A percentile compares a stretch with the other conserved stretches of the same genome.
Evolutionary conservation across 2,888 invertebrate species (phyloP).

Genomic region (Vanessa cardui): DNA sequence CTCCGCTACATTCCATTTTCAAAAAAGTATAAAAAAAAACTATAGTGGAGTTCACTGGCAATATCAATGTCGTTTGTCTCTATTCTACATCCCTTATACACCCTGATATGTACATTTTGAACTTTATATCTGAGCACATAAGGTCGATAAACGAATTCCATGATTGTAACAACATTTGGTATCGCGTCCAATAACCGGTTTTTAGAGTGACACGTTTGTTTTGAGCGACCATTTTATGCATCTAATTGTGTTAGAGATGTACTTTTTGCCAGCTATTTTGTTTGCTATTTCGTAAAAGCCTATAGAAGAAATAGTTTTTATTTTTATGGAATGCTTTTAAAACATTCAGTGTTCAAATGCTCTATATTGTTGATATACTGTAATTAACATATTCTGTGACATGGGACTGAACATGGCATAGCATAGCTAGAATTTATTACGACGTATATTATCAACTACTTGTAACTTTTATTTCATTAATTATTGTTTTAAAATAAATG

Average conservation of each 20-base stretch:
- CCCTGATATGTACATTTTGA: not conserved
- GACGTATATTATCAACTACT: too few species aligned
- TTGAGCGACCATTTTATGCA: conserved; percentile 32
- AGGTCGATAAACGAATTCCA: not conserved
- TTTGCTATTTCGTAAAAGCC: conserved; percentile 5
- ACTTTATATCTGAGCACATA: conserved; percentile 2
- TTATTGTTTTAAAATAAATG: too few species aligned
- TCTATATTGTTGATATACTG: too few species aligned
- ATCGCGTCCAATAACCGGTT: conserved; percentile 28
- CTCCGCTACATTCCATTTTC: not conserved
- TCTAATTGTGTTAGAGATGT: conserved; percentile 35
- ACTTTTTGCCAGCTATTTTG: conserved; percentile 14
- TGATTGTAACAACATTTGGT: conserved; percentile 1
- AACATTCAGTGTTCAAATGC: too few species aligned
- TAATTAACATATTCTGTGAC: too few species aligned
- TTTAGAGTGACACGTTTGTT: conserved; percentile 34
- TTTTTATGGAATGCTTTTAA: not conserved
- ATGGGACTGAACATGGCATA: too few species aligned
- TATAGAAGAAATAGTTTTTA: not conserved
- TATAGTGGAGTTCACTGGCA: conserved; percentile 31
- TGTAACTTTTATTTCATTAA: too few species aligned
- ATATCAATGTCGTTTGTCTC: conserved; percentile 37
- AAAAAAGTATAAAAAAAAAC: conserved; percentile 23
- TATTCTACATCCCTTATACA: conserved; percentile 23
- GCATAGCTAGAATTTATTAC: too few species aligned